These are phyloP conservation scores for Phaethornis superciliosus DNA, from an alignment of 2,113 vertebrate species.

Conservation along the genomic window DNA sequence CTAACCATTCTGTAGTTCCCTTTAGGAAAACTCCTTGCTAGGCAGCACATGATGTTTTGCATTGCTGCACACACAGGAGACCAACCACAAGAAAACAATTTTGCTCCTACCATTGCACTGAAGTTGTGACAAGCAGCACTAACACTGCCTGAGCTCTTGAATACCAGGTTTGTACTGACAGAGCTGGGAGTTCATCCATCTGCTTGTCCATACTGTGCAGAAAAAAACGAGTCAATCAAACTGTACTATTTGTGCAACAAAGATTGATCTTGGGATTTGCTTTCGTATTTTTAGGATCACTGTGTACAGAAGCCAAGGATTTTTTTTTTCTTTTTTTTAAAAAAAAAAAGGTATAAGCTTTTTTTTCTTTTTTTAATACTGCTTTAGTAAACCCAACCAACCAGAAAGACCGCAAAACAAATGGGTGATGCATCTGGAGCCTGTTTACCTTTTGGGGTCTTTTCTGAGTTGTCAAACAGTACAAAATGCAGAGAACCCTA, in stretches of 20 bases:
- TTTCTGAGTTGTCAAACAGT: neutral
- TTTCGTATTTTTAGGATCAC: neutral
- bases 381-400: neutral
- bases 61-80: neutral
- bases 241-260: no score
- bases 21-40: neutral
- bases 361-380: neutral
- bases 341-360: neutral
- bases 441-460: neutral
- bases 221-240: no score
- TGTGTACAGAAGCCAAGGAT: neutral
- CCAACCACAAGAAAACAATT: no score
- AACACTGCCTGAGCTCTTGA: fast-evolving
- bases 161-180: fast-evolving
- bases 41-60: neutral
- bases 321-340: neutral
- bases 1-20: neutral
- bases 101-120: neutral
- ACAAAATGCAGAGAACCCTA: neutral
- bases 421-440: neutral
- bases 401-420: no score
- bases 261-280: neutral
- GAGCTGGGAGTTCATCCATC: neutral
- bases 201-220: fast-evolving
- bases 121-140: neutral